Evolutionary conservation across 2,113 vertebrate genomes (phyloP).

Genomic region (Campylomormyrus numenius): DNA sequence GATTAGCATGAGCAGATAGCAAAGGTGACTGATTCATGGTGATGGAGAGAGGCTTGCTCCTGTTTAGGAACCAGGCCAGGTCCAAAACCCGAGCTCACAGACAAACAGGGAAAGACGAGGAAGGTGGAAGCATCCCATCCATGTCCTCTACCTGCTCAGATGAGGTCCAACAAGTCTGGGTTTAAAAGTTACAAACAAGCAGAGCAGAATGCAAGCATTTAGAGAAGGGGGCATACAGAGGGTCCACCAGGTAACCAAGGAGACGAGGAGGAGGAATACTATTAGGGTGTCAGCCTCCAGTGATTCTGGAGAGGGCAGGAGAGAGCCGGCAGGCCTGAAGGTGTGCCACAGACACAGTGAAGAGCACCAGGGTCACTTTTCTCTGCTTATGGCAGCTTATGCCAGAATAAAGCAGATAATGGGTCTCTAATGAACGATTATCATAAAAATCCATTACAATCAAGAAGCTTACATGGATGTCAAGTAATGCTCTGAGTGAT

Average conservation of each 20-base stretch:
- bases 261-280: neutral
- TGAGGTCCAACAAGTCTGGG: no score
- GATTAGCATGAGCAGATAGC: no score
- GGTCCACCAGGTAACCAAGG: neutral
- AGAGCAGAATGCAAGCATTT: no score
- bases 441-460: neutral
- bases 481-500: neutral
- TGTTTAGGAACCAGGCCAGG: no score
- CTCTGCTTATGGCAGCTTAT: constrained; percentile 5
- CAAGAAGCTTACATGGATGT: neutral
- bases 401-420: neutral
- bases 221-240: neutral
- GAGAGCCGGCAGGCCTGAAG: neutral
- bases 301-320: neutral
- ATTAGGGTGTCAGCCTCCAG: neutral
- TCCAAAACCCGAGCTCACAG: no score
- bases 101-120: no score
- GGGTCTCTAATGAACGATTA: neutral
- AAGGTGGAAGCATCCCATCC: no score
- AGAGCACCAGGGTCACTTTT: constrained; percentile 11
- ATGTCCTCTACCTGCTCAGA: no score
- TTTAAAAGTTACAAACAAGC: no score
- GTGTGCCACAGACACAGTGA: constrained; percentile 33
- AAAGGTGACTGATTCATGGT: no score
- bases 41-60: no score